phyloP scores from a whole-genome alignment of 2,888 invertebrate genomes.

The Quadroppia sp. region DNA sequence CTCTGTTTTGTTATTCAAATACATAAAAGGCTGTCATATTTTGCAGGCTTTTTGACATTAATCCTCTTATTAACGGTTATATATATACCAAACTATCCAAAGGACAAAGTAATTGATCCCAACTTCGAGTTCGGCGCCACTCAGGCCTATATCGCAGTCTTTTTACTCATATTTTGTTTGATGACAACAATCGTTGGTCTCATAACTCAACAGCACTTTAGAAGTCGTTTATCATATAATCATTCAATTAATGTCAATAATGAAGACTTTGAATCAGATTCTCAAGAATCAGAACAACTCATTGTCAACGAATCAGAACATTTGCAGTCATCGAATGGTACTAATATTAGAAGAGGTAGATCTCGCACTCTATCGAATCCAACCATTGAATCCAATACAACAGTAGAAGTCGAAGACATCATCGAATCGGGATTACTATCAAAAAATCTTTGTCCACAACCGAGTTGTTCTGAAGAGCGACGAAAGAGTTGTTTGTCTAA shows the following conservation, averaged over 20 bases:
- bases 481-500: conserved; percentile 11
- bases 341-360: not conserved
- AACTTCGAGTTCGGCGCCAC: conserved; percentile 72
- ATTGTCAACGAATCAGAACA: not conserved
- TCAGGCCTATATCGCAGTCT: conserved; percentile 62
- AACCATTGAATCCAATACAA: not conserved
- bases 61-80: conserved; percentile 9
- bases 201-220: conserved; percentile 44
- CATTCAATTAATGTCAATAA: conserved; percentile 6
- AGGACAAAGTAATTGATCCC: conserved; percentile 58
- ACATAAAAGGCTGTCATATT: conserved; percentile 58
- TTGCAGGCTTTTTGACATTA: conserved; percentile 3
- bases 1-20: conserved; percentile 73
- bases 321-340: not conserved
- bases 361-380: conserved; percentile 8
- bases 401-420: conserved; percentile 4
- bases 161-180: conserved; percentile 41
- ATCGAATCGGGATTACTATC: not conserved
- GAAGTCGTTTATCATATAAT: conserved; percentile 16
- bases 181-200: conserved; percentile 43
- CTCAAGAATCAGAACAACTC: not conserved
- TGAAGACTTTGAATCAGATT: not conserved
- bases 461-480: not conserved
- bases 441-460: not conserved
- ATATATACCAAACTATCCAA: conserved; percentile 9